Percentiles rank a stretch among this genome's conserved stretches.
phyloP scores from a whole-genome alignment of 2,888 invertebrate genomes.

The Alcis repandata region DNA sequence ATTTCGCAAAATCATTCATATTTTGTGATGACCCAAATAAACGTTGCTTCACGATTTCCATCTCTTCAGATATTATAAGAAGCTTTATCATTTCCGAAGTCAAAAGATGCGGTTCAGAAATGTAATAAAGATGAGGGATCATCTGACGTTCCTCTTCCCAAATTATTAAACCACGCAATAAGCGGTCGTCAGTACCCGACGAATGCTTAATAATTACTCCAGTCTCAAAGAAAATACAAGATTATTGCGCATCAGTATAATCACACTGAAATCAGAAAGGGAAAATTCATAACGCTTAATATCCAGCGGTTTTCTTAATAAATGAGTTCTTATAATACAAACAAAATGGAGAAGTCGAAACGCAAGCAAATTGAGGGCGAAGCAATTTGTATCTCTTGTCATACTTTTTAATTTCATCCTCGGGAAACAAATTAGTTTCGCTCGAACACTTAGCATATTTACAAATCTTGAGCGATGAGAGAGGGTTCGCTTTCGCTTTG shows the following conservation, averaged over 20 bases:
- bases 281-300: constrained; percentile 60
- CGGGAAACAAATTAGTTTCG: constrained; percentile 76
- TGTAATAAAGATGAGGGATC: constrained; percentile 38
- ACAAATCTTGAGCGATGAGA: constrained; percentile 67
- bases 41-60: constrained; percentile 12
- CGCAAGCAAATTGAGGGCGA: constrained; percentile 74
- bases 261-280: constrained; percentile 52
- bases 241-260: constrained; percentile 47
- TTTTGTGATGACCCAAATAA: constrained; percentile 11
- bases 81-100: constrained; percentile 28
- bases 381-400: constrained; percentile 81
- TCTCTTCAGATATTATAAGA: constrained; percentile 19
- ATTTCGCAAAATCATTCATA: background rate
- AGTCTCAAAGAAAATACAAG: constrained; percentile 43
- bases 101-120: constrained; percentile 36
- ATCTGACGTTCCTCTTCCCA: constrained; percentile 34
- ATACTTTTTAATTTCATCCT: constrained; percentile 81
- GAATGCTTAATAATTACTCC: constrained; percentile 42
- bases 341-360: constrained; percentile 72
- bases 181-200: constrained; percentile 36
- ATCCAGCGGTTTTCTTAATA: constrained; percentile 73
- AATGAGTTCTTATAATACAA: constrained; percentile 77
- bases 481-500: constrained; percentile 58
- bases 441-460: constrained; percentile 75
- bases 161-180: constrained; percentile 43